Evolutionary conservation across 2,888 invertebrate species (phyloP).

Genomic region (Apodemia zela): DNA sequence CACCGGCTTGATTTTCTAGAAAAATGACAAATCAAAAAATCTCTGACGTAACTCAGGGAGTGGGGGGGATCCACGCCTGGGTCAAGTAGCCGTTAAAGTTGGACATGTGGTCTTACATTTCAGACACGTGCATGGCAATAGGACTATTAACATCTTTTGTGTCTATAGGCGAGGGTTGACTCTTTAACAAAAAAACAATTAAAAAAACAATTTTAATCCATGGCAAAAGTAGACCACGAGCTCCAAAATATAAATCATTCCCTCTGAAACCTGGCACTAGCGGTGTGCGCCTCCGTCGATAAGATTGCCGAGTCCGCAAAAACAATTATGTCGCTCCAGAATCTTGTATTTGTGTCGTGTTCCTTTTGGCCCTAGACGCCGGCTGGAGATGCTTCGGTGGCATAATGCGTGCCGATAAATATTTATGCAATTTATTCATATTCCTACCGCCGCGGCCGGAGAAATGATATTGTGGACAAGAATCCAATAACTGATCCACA

Average conservation of each 20-base stretch:
- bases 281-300: conserved; percentile 54
- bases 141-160: no score
- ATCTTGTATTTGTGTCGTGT: conserved; percentile 60
- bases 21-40: no score
- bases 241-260: conserved; percentile 40
- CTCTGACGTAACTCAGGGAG: no score
- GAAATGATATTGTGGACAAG: conserved; percentile 28
- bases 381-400: conserved; percentile 43
- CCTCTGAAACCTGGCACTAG: conserved; percentile 64
- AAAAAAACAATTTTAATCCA: neutral
- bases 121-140: no score
- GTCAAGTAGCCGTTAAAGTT: no score
- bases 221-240: conserved; percentile 35
- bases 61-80: no score
- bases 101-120: no score
- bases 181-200: no score
- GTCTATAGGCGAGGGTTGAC: no score
- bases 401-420: conserved; percentile 69
- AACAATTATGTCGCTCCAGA: conserved; percentile 66
- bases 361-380: conserved; percentile 55
- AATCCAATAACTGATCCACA: conserved; percentile 20
- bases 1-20: no score
- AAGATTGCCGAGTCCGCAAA: conserved; percentile 63
- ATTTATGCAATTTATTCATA: conserved; percentile 77
- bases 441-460: conserved; percentile 37